phyloP scores from a whole-genome alignment of 1,140 invertebrate genomes.

The Gryllus bimaculatus region DNA sequence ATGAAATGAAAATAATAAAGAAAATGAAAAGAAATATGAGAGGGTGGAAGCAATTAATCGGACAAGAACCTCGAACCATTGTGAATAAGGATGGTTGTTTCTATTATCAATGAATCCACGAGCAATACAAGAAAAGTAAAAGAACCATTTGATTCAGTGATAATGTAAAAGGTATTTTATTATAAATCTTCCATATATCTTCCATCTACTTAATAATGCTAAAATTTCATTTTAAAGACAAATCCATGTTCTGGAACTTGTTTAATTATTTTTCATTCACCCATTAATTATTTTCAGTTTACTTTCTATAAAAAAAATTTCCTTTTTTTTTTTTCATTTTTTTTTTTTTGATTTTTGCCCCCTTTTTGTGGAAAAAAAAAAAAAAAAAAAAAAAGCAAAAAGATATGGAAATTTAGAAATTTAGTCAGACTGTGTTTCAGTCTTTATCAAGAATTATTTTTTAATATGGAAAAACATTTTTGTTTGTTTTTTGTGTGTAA shows the following conservation, averaged over 20 bases:
- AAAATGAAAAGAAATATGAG: neutral
- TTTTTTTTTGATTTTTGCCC: no score
- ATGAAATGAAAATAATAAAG: slow-evolving; percentile 8
- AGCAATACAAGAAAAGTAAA: slow-evolving; percentile 28
- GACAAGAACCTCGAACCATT: slow-evolving; percentile 65
- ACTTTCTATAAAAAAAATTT: neutral
- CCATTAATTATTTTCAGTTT: no score
- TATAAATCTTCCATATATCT: neutral
- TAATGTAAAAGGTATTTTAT: slow-evolving; percentile 22
- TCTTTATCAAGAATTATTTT: no score
- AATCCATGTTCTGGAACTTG: neutral
- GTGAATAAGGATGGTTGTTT: slow-evolving; percentile 57
- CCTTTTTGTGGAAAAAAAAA: no score
- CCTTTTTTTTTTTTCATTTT: no score
- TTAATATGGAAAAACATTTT: no score
- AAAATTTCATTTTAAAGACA: neutral
- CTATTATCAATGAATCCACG: slow-evolving; percentile 35
- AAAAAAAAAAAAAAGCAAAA: no score
- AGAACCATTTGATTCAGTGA: slow-evolving; percentile 27
- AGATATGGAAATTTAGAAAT: no score
- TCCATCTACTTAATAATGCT: no score
- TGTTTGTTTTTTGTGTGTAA: no score
- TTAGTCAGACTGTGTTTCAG: no score
- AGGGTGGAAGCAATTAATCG: slow-evolving; percentile 56
- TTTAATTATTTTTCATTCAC: neutral